phyloP scores from a whole-genome alignment of 2,797 vertebrate species.

The Sebastolobus alascanus region DNA sequence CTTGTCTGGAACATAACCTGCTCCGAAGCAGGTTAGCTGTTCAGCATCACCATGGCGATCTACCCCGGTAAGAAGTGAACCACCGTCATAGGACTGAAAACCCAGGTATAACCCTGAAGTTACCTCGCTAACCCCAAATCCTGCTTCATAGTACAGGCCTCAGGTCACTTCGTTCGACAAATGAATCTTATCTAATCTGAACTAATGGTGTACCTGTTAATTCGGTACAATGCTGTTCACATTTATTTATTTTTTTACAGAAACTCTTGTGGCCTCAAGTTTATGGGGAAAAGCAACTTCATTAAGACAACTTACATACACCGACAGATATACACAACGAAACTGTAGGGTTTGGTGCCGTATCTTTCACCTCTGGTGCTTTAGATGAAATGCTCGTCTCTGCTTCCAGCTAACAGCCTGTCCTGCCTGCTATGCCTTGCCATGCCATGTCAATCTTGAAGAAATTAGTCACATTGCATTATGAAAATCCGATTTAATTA shows the following conservation, averaged over 20 bases:
- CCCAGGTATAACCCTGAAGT: too few relatives aligned
- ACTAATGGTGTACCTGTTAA: neutral
- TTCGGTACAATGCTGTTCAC: neutral
- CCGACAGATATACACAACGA: neutral
- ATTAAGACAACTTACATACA: neutral
- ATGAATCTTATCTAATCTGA: too few relatives aligned
- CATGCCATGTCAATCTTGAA: slow-evolving; percentile 56
- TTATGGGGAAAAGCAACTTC: neutral
- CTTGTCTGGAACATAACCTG: too few relatives aligned
- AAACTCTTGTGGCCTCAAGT: neutral
- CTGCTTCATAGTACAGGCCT: too few relatives aligned
- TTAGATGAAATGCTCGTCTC: slow-evolving; percentile 38
- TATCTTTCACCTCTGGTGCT: neutral
- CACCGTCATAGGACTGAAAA: too few relatives aligned
- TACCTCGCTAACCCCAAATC: too few relatives aligned
- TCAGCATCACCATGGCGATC: too few relatives aligned
- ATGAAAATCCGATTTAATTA: neutral
- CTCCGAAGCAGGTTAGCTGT: too few relatives aligned
- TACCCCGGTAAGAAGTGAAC: too few relatives aligned
- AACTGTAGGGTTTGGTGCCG: neutral
- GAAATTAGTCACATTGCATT: slow-evolving; percentile 7
- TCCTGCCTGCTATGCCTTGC: slow-evolving; percentile 76
- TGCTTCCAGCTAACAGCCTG: slow-evolving; percentile 62
- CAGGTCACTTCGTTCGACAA: neutral
- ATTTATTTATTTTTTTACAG: neutral